Evolutionary conservation across 2,797 vertebrate species (phyloP).

Genomic region (Vireo griseus): DNA sequence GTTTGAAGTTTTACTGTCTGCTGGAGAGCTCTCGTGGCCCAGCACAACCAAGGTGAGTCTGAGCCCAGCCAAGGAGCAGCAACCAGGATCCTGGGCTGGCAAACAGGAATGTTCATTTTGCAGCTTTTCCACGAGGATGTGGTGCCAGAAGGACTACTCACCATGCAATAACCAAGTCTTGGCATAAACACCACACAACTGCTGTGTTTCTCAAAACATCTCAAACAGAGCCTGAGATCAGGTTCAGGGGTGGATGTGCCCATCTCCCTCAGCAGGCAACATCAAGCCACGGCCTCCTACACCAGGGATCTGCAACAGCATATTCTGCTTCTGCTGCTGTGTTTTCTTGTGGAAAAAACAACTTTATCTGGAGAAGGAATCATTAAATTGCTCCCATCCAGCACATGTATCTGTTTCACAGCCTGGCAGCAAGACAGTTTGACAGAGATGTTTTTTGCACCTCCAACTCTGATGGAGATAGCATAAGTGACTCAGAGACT

Average conservation of each 20-base stretch:
- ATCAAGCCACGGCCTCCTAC: neutral
- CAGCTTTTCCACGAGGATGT: rapidly evolving
- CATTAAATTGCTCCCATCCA: neutral
- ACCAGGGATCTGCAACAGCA: neutral
- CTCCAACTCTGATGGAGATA: neutral
- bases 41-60: neutral
- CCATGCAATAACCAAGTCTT: neutral
- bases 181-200: neutral
- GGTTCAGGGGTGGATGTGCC: neutral
- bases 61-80: neutral
- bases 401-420: neutral
- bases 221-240: neutral
- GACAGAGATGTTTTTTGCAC: neutral
- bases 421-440: neutral
- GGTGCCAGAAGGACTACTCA: neutral
- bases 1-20: neutral
- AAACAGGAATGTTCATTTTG: neutral
- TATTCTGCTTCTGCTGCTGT: neutral
- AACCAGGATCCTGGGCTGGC: neutral
- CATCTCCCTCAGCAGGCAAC: rapidly evolving
- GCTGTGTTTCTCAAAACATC: neutral
- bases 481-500: constrained; percentile 24
- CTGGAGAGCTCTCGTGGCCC: neutral
- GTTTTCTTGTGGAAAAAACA: neutral
- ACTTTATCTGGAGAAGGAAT: neutral